These are phyloP conservation scores for Brachyistius frenatus DNA, from an alignment of 2,113 vertebrate species.

Conservation along the genomic window DNA sequence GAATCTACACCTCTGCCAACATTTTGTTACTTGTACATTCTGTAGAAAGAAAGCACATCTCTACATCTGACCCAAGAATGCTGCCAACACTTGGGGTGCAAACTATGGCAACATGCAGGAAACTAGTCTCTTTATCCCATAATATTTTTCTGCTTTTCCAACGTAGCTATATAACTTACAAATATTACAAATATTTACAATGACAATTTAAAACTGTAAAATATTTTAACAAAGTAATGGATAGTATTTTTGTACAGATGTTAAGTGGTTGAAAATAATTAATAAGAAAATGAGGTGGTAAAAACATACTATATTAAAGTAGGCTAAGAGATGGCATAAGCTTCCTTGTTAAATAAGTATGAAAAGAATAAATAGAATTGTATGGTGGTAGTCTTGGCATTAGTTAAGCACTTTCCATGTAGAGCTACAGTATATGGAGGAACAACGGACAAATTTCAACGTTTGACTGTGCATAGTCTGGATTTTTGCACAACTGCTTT, in stretches of 20 bases:
- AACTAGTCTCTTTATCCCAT: constrained; percentile 48
- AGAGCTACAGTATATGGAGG: constrained; percentile 28
- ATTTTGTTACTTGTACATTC: constrained; percentile 68
- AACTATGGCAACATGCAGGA: constrained; percentile 59
- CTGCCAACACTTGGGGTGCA: constrained; percentile 39
- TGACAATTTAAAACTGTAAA: constrained; percentile 56
- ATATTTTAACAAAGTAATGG: constrained; percentile 48
- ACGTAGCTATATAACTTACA: constrained; percentile 77
- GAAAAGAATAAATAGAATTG: constrained; percentile 69
- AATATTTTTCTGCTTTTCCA: constrained; percentile 56
- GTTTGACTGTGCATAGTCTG: not conserved
- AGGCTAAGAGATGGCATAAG: constrained; percentile 21
- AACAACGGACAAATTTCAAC: constrained; percentile 25
- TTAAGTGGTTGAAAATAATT: constrained; percentile 46
- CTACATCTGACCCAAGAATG: constrained; percentile 57
- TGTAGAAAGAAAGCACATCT: constrained; percentile 60
- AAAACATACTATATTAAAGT: constrained; percentile 49
- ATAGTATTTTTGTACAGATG: constrained; percentile 45
- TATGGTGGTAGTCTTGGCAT: constrained; percentile 45
- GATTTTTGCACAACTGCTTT: constrained; percentile 38
- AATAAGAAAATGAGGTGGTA: constrained; percentile 36
- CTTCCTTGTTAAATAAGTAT: constrained; percentile 73
- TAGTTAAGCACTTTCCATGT: constrained; percentile 21
- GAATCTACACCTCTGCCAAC: constrained; percentile 66
- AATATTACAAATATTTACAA: constrained; percentile 82